phyloP scores from a whole-genome alignment of 2,888 invertebrate species.

The Silvanus unidentatus region DNA sequence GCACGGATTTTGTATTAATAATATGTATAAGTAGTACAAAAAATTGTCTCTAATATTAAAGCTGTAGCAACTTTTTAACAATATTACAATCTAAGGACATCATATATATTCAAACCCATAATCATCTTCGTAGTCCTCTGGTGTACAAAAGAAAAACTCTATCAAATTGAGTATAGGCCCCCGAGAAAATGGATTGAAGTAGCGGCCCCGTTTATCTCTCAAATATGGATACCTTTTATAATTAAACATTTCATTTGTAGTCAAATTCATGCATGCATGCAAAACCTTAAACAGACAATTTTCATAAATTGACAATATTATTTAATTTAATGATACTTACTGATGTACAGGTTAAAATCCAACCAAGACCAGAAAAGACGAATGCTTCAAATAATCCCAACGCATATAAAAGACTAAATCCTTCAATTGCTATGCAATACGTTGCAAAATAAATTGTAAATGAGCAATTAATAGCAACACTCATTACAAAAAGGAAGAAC shows the following conservation, averaged over 20 bases:
- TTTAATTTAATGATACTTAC: constrained; percentile 51
- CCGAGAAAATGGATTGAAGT: constrained; percentile 87
- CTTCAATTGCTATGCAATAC: constrained; percentile 78
- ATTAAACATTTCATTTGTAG: constrained; percentile 93
- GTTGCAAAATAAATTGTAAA: constrained; percentile 83
- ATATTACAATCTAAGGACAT: too few species aligned
- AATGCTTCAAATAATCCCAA: constrained; percentile 76
- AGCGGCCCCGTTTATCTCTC: constrained; percentile 80
- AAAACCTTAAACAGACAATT: constrained; percentile 59
- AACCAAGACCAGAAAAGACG: constrained; percentile 78
- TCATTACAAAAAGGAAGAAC: constrained; percentile 86
- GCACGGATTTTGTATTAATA: too few species aligned
- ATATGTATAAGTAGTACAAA: too few species aligned
- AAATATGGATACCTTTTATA: constrained; percentile 86
- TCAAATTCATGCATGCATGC: constrained; percentile 88
- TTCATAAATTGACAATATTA: neutral
- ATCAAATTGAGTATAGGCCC: constrained; percentile 80
- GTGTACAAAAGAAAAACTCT: constrained; percentile 84
- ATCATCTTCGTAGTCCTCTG: constrained; percentile 72
- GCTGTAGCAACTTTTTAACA: too few species aligned
- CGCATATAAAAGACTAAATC: constrained; percentile 79
- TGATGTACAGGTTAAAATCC: constrained; percentile 83
- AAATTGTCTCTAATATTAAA: too few species aligned
- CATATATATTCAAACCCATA: constrained; percentile 42
- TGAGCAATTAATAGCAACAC: constrained; percentile 81